A percentile compares a stretch with the other conserved stretches of the same genome.
Conservation (phyloP, 2,888 invertebrate genomes). For the Tortricodes alternella region DNA sequence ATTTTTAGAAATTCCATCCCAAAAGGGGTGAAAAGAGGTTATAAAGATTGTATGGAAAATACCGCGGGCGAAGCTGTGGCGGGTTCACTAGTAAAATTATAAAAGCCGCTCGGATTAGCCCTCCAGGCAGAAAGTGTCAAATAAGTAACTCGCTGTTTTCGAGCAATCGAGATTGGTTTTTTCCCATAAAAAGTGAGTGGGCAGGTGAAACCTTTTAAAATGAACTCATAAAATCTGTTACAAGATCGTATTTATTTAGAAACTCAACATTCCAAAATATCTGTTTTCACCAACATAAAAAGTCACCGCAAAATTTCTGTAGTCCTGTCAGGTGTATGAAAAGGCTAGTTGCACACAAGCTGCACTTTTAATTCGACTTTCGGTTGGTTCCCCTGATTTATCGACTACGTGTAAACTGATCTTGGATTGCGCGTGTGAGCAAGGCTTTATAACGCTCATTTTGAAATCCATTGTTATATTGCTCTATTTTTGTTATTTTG, state of each 20-base stretch:
- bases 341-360: background rate
- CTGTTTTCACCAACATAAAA: background rate
- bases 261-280: too few species aligned
- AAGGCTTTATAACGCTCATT: slow-evolving; percentile 16
- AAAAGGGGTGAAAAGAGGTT: too few species aligned
- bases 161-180: background rate
- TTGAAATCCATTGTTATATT: slow-evolving; percentile 43
- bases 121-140: too few species aligned
- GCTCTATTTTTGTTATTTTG: slow-evolving; percentile 23
- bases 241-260: background rate
- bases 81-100: too few species aligned
- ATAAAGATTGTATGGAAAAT: too few species aligned
- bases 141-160: too few species aligned
- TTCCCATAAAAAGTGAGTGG: background rate
- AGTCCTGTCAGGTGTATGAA: background rate
- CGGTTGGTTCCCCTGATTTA: background rate
- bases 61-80: too few species aligned
- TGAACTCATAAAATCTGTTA: background rate
- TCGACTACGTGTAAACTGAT: background rate
- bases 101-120: too few species aligned
- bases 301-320: background rate
- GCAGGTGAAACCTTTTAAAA: background rate
- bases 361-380: background rate
- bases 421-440: background rate
- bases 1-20: too few species aligned